These are phyloP conservation scores for Pachypanchax playfairii DNA, from an alignment of 2,113 vertebrate genomes.

Conservation along the genomic window DNA sequence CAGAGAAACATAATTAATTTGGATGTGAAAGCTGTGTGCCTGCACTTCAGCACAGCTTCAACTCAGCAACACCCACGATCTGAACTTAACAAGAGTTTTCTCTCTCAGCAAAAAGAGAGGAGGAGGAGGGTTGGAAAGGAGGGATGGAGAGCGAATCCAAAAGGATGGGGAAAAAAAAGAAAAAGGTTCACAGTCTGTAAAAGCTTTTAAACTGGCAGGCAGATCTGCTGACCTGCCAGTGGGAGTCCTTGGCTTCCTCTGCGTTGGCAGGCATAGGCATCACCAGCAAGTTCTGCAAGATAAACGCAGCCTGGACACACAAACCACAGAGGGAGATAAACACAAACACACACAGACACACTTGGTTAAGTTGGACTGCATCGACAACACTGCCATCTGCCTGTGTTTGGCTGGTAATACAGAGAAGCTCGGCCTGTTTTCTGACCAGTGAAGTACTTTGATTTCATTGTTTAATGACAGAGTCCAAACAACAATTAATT, in stretches of 20 bases:
- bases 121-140: conserved; percentile 18
- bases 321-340: conserved; percentile 25
- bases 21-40: conserved; percentile 9
- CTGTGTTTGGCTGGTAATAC: conserved; percentile 67
- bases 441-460: conserved; percentile 1
- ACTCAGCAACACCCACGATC: conserved; percentile 22
- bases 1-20: conserved; percentile 23
- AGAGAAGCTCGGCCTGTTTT: conserved; percentile 29
- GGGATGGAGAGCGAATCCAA: conserved; percentile 13
- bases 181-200: conserved; percentile 57
- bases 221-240: conserved; percentile 89
- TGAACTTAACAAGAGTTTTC: conserved; percentile 30
- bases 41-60: conserved; percentile 5
- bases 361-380: conserved; percentile 43
- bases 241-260: conserved; percentile 83
- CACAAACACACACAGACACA: conserved; percentile 2
- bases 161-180: conserved; percentile 34
- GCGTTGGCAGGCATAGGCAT: conserved; percentile 87
- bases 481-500: neutral
- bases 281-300: conserved; percentile 95
- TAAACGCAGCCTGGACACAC: conserved; percentile 89
- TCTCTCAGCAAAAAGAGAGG: conserved; percentile 6
- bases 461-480: neutral
- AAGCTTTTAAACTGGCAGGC: conserved; percentile 63
- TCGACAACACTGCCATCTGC: conserved; percentile 85